phyloP scores from a whole-genome alignment of 2,888 invertebrate genomes.

The Drosophila subquinaria region DNA sequence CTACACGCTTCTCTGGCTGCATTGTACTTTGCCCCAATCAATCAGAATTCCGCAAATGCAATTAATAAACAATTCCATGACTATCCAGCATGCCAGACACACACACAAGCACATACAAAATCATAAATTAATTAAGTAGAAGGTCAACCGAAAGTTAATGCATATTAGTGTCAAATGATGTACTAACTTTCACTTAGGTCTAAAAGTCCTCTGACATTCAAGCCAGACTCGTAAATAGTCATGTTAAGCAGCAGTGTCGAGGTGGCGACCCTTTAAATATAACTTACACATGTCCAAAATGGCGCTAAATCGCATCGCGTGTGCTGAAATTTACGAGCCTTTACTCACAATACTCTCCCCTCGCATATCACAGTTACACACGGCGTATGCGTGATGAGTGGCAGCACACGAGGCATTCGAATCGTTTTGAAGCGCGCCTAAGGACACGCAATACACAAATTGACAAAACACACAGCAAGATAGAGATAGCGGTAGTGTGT shows the following conservation, averaged over 20 bases:
- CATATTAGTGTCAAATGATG: constrained; percentile 47
- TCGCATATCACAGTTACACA: constrained; percentile 47
- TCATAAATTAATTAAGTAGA: constrained; percentile 28
- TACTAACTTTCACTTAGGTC: constrained; percentile 38
- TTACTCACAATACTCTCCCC: constrained; percentile 17
- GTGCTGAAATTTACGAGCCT: constrained; percentile 37
- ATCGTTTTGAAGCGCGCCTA: constrained; percentile 45
- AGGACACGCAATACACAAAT: constrained; percentile 53
- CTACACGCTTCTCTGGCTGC: constrained; percentile 8
- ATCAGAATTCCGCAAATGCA: constrained; percentile 4
- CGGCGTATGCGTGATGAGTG: constrained; percentile 72
- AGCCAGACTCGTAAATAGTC: constrained; percentile 48
- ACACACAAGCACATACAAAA: not conserved
- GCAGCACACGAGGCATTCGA: constrained; percentile 38
- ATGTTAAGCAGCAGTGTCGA: constrained; percentile 27
- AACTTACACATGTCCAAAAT: constrained; percentile 37
- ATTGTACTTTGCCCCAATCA: not conserved
- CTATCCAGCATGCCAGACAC: not conserved
- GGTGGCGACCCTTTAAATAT: constrained; percentile 9
- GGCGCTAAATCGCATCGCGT: constrained; percentile 46
- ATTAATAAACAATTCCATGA: constrained; percentile 12
- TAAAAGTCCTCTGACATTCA: constrained; percentile 31
- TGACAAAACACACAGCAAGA: constrained; percentile 45
- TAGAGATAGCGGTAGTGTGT: not conserved
- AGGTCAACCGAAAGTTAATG: constrained; percentile 26